Evolutionary conservation across 2,888 invertebrate species (phyloP).

Genomic region (Tetropium fuscum): DNA sequence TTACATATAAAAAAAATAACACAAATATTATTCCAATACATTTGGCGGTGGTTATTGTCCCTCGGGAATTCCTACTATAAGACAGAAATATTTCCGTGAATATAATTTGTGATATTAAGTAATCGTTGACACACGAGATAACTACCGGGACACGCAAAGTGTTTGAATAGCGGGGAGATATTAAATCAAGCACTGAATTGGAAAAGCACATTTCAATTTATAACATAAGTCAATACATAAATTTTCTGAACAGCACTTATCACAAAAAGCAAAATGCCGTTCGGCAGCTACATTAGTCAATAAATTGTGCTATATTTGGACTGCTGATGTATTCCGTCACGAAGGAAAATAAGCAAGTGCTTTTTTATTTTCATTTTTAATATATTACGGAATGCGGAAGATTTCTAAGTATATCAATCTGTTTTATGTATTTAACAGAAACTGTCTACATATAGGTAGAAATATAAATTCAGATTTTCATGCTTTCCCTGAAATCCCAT

Average conservation of each 20-base stretch:
- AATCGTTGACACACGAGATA: conserved; percentile 24
- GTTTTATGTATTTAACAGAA: too few relatives aligned
- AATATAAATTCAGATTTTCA: too few relatives aligned
- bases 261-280: conserved; percentile 47
- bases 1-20: too few relatives aligned
- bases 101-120: conserved; percentile 6
- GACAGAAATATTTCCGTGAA: too few relatives aligned
- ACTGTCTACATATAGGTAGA: too few relatives aligned
- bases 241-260: conserved; percentile 54
- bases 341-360: conserved; percentile 40
- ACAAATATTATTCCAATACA: too few relatives aligned
- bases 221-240: conserved; percentile 55
- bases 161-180: conserved; percentile 45
- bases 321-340: conserved; percentile 38
- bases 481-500: too few relatives aligned
- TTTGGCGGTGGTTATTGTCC: too few relatives aligned
- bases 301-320: conserved; percentile 44
- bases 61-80: too few relatives aligned
- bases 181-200: conserved; percentile 53
- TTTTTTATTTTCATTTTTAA: conserved; percentile 32
- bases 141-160: conserved; percentile 28
- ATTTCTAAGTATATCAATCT: too few relatives aligned
- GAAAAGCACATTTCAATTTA: conserved; percentile 55
- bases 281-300: conserved; percentile 51
- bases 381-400: too few relatives aligned